Evolutionary conservation across 2,113 vertebrate genomes (phyloP).

Genomic region (Fukomys damarensis): DNA sequence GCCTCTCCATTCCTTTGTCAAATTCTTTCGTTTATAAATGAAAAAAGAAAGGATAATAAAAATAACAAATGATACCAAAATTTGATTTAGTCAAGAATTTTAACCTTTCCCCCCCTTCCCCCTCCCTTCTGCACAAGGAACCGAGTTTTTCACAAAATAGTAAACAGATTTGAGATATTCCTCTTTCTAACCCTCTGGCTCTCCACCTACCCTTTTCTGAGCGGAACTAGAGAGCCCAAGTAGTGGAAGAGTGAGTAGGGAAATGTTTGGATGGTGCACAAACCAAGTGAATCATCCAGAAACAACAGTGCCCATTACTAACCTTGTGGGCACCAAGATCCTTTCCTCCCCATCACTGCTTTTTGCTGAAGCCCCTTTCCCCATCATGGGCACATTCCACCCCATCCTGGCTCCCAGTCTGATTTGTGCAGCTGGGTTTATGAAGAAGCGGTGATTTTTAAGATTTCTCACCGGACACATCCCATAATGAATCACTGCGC

Average conservation of each 20-base stretch:
- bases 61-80: not conserved
- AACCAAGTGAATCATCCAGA: not conserved
- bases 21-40: not conserved
- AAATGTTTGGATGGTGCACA: not conserved
- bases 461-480: constrained; percentile 62
- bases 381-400: not conserved
- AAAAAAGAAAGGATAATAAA: not conserved
- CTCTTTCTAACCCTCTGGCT: not conserved
- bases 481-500: constrained; percentile 8
- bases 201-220: not conserved
- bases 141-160: not conserved
- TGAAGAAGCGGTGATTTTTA: not conserved
- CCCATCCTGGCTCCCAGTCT: not conserved
- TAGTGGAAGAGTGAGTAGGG: not conserved
- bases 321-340: not conserved
- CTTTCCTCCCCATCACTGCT: not conserved
- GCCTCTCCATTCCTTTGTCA: not conserved
- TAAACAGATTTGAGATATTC: not conserved
- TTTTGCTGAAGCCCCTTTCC: not conserved
- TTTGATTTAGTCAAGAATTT: not conserved
- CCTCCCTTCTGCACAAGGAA: not conserved
- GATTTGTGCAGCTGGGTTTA: constrained; percentile 58
- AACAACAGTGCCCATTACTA: not conserved
- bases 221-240: not conserved
- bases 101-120: not conserved